Percentiles rank a stretch among this genome's conserved stretches.
Evolutionary conservation across 2,888 invertebrate genomes (phyloP).

Genomic region (Nymphalis c-album): DNA sequence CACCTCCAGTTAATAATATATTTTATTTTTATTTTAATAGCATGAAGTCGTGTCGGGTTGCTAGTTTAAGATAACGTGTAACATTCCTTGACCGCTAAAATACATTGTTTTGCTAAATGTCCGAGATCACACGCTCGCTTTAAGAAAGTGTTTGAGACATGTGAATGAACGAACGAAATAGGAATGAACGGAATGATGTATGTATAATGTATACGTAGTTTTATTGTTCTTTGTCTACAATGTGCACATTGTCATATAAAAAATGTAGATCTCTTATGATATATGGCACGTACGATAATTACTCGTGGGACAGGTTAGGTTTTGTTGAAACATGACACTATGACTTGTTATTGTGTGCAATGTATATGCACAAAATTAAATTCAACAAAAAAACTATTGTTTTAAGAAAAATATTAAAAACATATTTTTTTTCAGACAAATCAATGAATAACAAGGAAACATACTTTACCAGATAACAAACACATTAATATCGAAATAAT

Average conservation of each 20-base stretch:
- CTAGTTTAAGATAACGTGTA: background rate
- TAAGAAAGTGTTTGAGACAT: slow-evolving; percentile 36
- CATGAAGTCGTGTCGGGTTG: too few relatives aligned
- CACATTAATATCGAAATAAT: too few relatives aligned
- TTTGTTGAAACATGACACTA: slow-evolving; percentile 3
- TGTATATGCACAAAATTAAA: background rate
- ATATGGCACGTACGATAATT: slow-evolving; percentile 12
- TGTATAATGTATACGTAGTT: slow-evolving; percentile 3
- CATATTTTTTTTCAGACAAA: background rate
- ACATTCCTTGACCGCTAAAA: background rate
- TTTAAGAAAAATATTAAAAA: too few relatives aligned
- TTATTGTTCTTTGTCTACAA: slow-evolving; percentile 34
- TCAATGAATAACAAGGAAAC: background rate
- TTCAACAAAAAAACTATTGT: too few relatives aligned
- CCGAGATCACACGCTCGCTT: slow-evolving; percentile 35
- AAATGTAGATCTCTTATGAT: slow-evolving; percentile 33
- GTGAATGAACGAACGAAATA: slow-evolving; percentile 32
- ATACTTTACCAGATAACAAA: too few relatives aligned
- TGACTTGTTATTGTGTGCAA: background rate
- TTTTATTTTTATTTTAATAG: too few relatives aligned
- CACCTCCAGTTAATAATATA: too few relatives aligned
- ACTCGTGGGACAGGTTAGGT: slow-evolving; percentile 18
- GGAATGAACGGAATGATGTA: slow-evolving; percentile 20
- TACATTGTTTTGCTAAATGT: slow-evolving; percentile 9
- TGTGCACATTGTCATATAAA: slow-evolving; percentile 23